Evolutionary conservation across 2,113 vertebrate species (phyloP), one percentile per base, ranked within the genome.

Genomic region (Nicator chloris): DNA sequence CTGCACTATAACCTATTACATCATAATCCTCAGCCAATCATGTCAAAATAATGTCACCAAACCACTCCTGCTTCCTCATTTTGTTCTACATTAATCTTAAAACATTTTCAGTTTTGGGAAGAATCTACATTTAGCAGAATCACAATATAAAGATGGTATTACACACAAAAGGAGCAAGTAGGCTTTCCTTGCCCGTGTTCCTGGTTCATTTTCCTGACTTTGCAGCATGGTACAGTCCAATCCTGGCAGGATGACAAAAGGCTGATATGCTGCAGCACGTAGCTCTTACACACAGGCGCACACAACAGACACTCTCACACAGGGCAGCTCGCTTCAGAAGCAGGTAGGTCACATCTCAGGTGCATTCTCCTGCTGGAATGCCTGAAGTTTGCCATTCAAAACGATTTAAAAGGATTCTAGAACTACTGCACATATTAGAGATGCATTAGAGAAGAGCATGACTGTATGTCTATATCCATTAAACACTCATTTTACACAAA

Each of bases 1-100:
- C 98, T 98, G 98, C 98, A 98, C 99, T 98, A 98, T 98, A 99
- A 99, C 98, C 98, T 98, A 98, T 99, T 99, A 99, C 99, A 99
- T 99, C 99, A 99, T 98, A 99, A 97, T 98, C 98, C 98, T 97
- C 98, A 98, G 98, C 99, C 99, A 99, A 99, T 99, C 98, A 98
- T 97, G 98, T 95, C 98, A 98, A 98, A 97, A 98, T 97, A 98
- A 98, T 98, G 98, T 98, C 98, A 98, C 97, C 98, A 98, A 98
- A 98, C 98, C 98, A 97, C 98, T 99, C 98, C 98, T 98, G 98
- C 96, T 98, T 98, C 98, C 97, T 98, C 98, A 97, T 98, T 97
- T 97, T 97, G 96, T 91, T 97, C 92, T 96, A 88, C 85, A 97
- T 98, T 98, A 98, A 98, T 97, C 98, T 98, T 97, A 95, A 72